Percentiles rank a stretch among this genome's conserved stretches.
phyloP scores from a whole-genome alignment of 2,888 invertebrate species.

The Drosophila meridiana region DNA sequence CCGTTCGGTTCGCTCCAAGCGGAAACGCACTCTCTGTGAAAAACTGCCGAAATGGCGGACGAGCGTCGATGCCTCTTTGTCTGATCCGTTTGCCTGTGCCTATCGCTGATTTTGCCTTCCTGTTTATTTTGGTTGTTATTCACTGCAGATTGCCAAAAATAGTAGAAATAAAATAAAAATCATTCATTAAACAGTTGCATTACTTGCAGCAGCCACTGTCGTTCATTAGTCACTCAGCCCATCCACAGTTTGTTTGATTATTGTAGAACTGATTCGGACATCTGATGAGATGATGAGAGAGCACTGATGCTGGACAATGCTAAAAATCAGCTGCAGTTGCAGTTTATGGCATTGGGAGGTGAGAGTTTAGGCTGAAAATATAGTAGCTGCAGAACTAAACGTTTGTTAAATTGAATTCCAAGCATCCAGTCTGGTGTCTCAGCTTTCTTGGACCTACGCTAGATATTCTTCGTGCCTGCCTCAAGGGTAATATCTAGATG shows the following conservation, averaged over 20 bases:
- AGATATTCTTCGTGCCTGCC: too few species aligned
- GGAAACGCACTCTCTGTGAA: slow-evolving; percentile 51
- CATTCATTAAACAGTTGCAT: slow-evolving; percentile 23
- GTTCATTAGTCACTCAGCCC: slow-evolving; percentile 50
- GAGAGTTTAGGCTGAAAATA: not conserved
- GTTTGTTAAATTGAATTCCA: too few species aligned
- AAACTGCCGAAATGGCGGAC: slow-evolving; percentile 14
- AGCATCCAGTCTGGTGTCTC: too few species aligned
- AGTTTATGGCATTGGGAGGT: not conserved
- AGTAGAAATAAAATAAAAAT: slow-evolving; percentile 1
- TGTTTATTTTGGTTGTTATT: slow-evolving; percentile 38
- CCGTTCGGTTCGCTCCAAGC: slow-evolving; percentile 21
- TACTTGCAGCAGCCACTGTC: slow-evolving; percentile 10
- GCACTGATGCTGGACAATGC: not conserved
- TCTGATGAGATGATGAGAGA: slow-evolving; percentile 13
- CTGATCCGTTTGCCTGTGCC: slow-evolving; percentile 16
- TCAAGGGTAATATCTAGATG: too few species aligned
- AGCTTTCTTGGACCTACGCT: too few species aligned
- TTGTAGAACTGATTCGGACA: not conserved
- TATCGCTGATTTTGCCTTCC: slow-evolving; percentile 29
- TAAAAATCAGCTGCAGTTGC: not conserved
- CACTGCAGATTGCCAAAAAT: not conserved
- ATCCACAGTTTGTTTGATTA: slow-evolving; percentile 31
- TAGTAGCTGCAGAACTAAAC: too few species aligned
- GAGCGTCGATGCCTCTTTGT: slow-evolving; percentile 4